Percentiles rank a stretch among this genome's conserved stretches.
phyloP scores from a whole-genome alignment of 2,113 vertebrate species.

The Sphyrna mokarran region DNA sequence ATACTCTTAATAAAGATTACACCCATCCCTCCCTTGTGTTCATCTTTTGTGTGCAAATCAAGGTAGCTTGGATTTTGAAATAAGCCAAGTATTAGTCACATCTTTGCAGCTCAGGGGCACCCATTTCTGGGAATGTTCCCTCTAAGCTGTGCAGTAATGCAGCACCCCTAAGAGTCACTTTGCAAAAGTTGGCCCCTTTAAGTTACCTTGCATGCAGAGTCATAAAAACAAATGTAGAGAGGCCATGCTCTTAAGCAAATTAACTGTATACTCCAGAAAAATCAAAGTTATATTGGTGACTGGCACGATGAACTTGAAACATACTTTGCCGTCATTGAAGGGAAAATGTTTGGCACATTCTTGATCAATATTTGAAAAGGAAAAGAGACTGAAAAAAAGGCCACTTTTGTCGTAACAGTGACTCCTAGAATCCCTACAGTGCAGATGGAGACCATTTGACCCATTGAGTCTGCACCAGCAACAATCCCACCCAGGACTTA shows the following conservation, averaged over 20 bases:
- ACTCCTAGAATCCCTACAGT: too few species aligned
- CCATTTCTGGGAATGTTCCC: background rate
- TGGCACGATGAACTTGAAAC: background rate
- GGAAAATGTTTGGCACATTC: background rate
- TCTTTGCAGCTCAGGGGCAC: background rate
- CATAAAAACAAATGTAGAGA: background rate
- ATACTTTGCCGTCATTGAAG: background rate
- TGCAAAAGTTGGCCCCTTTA: background rate
- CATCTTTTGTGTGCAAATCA: background rate
- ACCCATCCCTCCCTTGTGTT: background rate
- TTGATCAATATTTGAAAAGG: background rate
- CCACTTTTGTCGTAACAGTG: background rate
- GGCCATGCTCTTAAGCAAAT: background rate
- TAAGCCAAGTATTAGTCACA: background rate
- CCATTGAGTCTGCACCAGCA: too few species aligned
- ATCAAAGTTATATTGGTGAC: background rate
- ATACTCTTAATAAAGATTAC: background rate
- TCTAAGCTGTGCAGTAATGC: background rate
- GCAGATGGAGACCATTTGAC: too few species aligned
- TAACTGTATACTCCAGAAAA: background rate
- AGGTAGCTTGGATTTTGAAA: background rate
- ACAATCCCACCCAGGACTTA: too few species aligned
- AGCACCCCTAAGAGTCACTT: too few species aligned
- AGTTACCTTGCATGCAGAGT: background rate
- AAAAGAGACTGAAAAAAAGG: background rate